These are phyloP conservation scores for Pardalotus punctatus DNA, from an alignment of 2,113 vertebrate genomes.

Conservation along the genomic window DNA sequence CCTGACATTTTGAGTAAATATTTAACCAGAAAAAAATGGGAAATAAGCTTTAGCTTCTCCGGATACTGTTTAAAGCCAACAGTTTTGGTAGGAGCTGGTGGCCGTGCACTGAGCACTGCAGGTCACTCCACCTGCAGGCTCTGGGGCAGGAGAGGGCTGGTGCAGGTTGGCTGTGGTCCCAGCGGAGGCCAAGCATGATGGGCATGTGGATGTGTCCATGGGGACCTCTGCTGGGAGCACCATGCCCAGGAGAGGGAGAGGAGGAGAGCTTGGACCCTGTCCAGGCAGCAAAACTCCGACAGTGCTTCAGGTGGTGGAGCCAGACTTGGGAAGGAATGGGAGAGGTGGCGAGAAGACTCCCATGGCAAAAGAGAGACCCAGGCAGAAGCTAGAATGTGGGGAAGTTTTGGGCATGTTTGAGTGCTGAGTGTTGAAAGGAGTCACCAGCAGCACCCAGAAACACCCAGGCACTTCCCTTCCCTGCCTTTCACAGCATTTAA, in stretches of 20 bases:
- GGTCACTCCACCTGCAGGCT: not conserved
- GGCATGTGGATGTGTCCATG: not conserved
- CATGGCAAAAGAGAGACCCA: not conserved
- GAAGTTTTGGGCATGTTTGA: not conserved
- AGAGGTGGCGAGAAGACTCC: not conserved
- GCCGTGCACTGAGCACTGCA: not conserved
- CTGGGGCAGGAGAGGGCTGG: not conserved
- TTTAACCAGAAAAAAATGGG: not conserved
- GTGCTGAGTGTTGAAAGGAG: not conserved
- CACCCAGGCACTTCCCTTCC: not conserved
- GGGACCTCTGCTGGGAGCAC: not conserved
- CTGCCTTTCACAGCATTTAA: not conserved
- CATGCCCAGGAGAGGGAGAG: accelerated
- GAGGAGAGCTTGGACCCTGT: not conserved
- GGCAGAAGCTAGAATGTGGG: not conserved
- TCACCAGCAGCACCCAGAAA: not conserved
- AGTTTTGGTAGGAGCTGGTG: not conserved
- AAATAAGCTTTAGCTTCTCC: not conserved
- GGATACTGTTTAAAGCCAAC: not conserved
- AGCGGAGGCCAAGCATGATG: not conserved
- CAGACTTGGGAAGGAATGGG: not conserved
- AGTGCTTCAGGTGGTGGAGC: not conserved
- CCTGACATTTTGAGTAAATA: conserved; percentile 36
- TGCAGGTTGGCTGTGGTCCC: not conserved
- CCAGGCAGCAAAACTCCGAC: not conserved